Evolutionary conservation across 1,140 invertebrate genomes (phyloP).

Genomic region (Ridgeia piscesae): DNA sequence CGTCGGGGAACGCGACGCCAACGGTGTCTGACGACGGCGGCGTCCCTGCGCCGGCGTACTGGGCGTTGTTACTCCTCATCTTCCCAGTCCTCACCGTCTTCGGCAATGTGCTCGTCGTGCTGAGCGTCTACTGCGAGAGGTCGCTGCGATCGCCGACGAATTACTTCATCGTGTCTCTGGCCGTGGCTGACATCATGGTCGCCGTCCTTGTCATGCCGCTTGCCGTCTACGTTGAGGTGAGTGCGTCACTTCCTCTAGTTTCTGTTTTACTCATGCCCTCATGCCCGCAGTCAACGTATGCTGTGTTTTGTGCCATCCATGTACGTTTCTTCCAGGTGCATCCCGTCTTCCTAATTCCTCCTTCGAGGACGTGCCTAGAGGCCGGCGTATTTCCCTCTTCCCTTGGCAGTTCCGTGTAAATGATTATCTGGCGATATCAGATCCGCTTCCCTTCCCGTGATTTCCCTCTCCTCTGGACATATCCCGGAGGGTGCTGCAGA

Average conservation of each 20-base stretch:
- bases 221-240: conserved; percentile 67
- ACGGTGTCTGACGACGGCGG: not conserved
- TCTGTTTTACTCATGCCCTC: too few species aligned
- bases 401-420: too few species aligned
- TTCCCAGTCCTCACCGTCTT: conserved; percentile 93
- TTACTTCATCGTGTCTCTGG: conserved; percentile 97
- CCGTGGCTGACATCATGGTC: conserved; percentile 94
- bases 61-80: conserved; percentile 50
- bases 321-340: not conserved
- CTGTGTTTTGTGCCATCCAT: not conserved
- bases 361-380: not conserved
- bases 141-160: conserved; percentile 92
- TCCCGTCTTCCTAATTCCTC: not conserved
- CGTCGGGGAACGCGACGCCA: conserved; percentile 29
- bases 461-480: too few species aligned
- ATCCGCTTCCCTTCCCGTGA: too few species aligned
- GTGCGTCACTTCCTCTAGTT: not conserved
- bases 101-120: conserved; percentile 93
- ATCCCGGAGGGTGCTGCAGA: too few species aligned
- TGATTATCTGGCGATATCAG: too few species aligned
- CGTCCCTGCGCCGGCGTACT: not conserved
- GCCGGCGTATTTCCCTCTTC: too few species aligned
- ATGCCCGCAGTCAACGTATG: not conserved
- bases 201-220: conserved; percentile 97
- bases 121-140: conserved; percentile 69